Percentiles rank a stretch among this genome's conserved stretches.
Conservation (phyloP, 2,888 invertebrate species). For the Laspeyria flexula region DNA sequence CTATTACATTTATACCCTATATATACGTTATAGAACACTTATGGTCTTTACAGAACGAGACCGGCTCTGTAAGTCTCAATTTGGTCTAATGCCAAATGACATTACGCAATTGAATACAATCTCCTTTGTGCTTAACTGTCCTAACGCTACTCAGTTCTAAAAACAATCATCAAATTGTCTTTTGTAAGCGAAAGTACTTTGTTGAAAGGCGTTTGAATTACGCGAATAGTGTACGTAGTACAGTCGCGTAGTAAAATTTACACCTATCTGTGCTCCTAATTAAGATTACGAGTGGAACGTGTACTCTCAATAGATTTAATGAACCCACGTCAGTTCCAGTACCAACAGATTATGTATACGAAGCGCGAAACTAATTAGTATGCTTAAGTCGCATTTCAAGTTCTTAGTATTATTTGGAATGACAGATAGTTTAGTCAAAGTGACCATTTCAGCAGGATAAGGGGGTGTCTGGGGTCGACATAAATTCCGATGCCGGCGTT, state of each 20-base stretch:
- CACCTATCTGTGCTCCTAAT: constrained; percentile 21
- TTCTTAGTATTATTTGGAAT: constrained; percentile 59
- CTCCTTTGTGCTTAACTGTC: constrained; percentile 23
- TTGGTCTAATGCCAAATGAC: constrained; percentile 60
- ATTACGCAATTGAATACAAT: constrained; percentile 51
- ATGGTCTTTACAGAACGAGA: constrained; percentile 29
- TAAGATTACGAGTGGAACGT: constrained; percentile 24
- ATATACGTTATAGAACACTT: constrained; percentile 33
- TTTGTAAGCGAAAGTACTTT: constrained; percentile 1
- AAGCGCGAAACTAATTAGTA: constrained; percentile 42
- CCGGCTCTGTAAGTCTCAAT: constrained; percentile 43
- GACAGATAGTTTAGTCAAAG: constrained; percentile 74
- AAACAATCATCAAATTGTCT: constrained; percentile 21
- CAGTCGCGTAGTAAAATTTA: constrained; percentile 2
- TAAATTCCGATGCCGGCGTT: constrained; percentile 75
- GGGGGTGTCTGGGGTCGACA: constrained; percentile 71
- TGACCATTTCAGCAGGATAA: constrained; percentile 69
- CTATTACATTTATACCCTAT: constrained; percentile 15
- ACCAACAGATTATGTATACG: constrained; percentile 24
- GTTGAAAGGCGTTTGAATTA: background rate
- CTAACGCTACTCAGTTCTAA: constrained; percentile 3
- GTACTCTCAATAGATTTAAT: constrained; percentile 30
- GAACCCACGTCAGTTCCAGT: constrained; percentile 30
- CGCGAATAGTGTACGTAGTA: background rate
- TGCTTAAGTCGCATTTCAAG: constrained; percentile 41